Percentiles rank a stretch among this genome's conserved stretches.
Conservation (phyloP, 2,888 invertebrate species). For the Dryadula phaetusa region DNA sequence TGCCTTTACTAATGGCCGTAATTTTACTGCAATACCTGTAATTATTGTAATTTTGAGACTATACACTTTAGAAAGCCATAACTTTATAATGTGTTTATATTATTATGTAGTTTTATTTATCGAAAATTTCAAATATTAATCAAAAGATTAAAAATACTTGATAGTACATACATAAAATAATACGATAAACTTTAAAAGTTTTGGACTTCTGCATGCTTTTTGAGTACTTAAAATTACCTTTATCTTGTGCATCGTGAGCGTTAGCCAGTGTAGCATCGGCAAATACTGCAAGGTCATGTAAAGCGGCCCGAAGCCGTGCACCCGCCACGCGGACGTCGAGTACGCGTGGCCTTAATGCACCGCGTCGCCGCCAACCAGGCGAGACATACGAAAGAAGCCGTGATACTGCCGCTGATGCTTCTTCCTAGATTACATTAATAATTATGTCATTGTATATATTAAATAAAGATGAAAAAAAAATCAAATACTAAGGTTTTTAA, state of each 20-base stretch:
- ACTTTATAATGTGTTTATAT: background rate
- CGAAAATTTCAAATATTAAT: no score
- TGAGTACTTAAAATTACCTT: slow-evolving; percentile 72
- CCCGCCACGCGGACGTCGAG: slow-evolving; percentile 94
- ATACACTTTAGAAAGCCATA: background rate
- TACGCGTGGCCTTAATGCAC: slow-evolving; percentile 90
- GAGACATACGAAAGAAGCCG: slow-evolving; percentile 88
- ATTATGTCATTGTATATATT: background rate
- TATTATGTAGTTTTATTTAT: no score
- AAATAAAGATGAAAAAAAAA: background rate
- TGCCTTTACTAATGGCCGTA: slow-evolving; percentile 91
- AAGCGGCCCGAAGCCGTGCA: slow-evolving; percentile 89
- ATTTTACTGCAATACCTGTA: slow-evolving; percentile 86
- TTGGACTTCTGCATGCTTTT: background rate
- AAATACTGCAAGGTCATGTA: slow-evolving; percentile 95
- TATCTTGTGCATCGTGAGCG: slow-evolving; percentile 92
- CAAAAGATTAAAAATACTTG: background rate
- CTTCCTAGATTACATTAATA: slow-evolving; percentile 68
- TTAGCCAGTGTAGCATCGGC: slow-evolving; percentile 95
- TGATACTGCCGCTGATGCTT: slow-evolving; percentile 93
- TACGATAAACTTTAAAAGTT: no score
- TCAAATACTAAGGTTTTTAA: background rate
- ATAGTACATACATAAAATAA: background rate
- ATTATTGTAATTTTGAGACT: no score
- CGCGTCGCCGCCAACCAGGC: slow-evolving; percentile 92